phyloP scores from a whole-genome alignment of 2,888 invertebrate genomes.

The Ophraella communa region DNA sequence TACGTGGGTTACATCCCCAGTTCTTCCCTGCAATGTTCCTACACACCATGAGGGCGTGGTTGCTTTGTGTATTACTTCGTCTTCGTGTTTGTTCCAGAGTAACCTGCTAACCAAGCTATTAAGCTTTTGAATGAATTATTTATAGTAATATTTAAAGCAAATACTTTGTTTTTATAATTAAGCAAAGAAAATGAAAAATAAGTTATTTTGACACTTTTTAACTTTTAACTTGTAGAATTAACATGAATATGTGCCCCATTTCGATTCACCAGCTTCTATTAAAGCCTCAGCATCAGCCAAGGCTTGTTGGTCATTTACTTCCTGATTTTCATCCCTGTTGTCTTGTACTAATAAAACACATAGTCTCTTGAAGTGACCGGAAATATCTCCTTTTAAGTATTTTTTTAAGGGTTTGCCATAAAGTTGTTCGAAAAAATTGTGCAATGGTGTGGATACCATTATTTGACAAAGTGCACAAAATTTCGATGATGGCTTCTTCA shows the following conservation, averaged over 20 bases:
- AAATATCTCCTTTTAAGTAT: conserved; percentile 90
- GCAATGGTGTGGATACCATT: conserved; percentile 86
- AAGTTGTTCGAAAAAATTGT: conserved; percentile 81
- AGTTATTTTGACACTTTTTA: too few species aligned
- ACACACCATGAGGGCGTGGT: too few species aligned
- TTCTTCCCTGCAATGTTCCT: too few species aligned
- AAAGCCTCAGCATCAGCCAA: conserved; percentile 82
- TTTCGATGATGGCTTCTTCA: conserved; percentile 90
- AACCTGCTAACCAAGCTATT: too few species aligned
- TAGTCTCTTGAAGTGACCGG: conserved; percentile 93
- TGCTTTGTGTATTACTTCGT: too few species aligned
- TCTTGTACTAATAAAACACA: conserved; percentile 85
- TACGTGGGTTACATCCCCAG: too few species aligned
- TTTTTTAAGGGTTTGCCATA: conserved; percentile 82
- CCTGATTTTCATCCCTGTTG: conserved; percentile 89
- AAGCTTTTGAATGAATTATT: too few species aligned
- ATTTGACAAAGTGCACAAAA: conserved; percentile 89
- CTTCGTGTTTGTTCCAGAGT: too few species aligned
- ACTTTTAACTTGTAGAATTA: too few species aligned
- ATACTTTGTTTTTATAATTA: too few species aligned
- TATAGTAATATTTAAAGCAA: too few species aligned
- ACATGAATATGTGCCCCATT: conserved; percentile 93
- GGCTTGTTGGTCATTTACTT: conserved; percentile 81
- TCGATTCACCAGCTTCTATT: conserved; percentile 78
- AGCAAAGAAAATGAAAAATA: too few species aligned